phyloP scores from a whole-genome alignment of 2,888 invertebrate species.

The Pyralis farinalis region DNA sequence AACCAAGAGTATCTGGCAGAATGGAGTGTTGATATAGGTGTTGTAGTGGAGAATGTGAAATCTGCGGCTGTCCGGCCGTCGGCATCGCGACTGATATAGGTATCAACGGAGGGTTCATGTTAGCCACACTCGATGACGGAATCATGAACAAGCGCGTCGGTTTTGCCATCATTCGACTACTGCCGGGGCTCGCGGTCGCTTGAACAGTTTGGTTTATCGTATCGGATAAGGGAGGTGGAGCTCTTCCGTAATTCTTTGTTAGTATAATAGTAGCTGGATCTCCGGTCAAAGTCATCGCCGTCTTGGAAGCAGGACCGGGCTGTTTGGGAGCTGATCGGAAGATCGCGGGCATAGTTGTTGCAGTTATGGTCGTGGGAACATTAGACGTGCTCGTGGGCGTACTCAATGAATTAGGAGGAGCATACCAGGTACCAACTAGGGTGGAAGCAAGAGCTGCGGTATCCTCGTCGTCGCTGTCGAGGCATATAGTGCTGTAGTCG shows the following conservation, averaged over 20 bases:
- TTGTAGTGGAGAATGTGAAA: too few relatives aligned
- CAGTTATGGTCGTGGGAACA: not conserved
- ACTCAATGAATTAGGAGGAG: not conserved
- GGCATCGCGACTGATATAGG: not conserved
- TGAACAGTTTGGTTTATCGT: too few relatives aligned
- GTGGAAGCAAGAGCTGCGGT: not conserved
- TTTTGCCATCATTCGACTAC: too few relatives aligned
- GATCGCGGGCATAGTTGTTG: not conserved
- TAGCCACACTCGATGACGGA: not conserved
- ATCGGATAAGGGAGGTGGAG: too few relatives aligned
- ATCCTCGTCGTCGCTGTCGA: constrained; percentile 67
- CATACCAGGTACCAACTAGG: not conserved
- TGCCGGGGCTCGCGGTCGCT: too few relatives aligned
- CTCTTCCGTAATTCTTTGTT: not conserved
- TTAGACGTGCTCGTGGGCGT: not conserved
- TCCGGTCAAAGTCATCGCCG: not conserved
- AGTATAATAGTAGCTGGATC: not conserved
- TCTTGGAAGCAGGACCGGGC: not conserved
- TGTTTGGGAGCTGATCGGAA: not conserved
- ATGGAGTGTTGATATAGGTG: too few relatives aligned
- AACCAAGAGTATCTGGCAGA: too few relatives aligned
- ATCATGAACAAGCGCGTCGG: not conserved
- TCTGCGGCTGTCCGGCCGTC: not conserved
- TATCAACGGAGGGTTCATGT: not conserved
- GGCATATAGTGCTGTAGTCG: constrained; percentile 38